Evolutionary conservation across 1,140 invertebrate species (phyloP).

Genomic region (Caenorhabditis latens): DNA sequence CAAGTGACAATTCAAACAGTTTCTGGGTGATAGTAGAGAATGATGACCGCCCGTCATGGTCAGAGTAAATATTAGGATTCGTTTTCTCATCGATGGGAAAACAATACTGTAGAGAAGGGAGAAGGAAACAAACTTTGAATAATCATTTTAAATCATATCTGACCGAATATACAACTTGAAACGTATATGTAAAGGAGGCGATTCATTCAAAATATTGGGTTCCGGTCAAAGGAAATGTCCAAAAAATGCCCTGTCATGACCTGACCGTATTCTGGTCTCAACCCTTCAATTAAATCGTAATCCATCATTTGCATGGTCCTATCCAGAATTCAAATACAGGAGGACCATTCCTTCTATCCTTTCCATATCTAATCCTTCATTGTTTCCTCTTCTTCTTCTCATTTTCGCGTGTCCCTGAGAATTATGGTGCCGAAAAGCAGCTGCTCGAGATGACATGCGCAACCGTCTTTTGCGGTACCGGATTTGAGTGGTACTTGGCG

Average conservation of each 20-base stretch:
- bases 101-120: not conserved
- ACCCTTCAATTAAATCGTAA: conserved; percentile 42
- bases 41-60: not conserved
- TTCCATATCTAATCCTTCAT: conserved; percentile 4
- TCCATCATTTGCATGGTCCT: conserved; percentile 36
- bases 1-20: not conserved
- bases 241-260: not conserved
- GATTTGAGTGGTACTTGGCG: conserved; percentile 43
- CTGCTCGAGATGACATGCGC: conserved; percentile 45
- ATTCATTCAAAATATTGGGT: no score
- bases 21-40: not conserved
- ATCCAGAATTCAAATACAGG: conserved; percentile 28
- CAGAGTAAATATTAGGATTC: conserved; percentile 31
- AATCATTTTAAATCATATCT: not conserved
- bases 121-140: not conserved
- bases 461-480: conserved; percentile 34
- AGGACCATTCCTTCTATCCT: not conserved
- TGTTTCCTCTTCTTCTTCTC: not conserved
- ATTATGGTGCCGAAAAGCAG: conserved; percentile 51
- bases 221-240: not conserved
- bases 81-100: conserved; percentile 44
- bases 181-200: no score
- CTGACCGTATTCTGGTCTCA: not conserved
- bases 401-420: conserved; percentile 29
- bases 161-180: no score